These are phyloP conservation scores for Mythimna lalbum DNA, from an alignment of 2,888 invertebrate genomes.

Conservation along the genomic window DNA sequence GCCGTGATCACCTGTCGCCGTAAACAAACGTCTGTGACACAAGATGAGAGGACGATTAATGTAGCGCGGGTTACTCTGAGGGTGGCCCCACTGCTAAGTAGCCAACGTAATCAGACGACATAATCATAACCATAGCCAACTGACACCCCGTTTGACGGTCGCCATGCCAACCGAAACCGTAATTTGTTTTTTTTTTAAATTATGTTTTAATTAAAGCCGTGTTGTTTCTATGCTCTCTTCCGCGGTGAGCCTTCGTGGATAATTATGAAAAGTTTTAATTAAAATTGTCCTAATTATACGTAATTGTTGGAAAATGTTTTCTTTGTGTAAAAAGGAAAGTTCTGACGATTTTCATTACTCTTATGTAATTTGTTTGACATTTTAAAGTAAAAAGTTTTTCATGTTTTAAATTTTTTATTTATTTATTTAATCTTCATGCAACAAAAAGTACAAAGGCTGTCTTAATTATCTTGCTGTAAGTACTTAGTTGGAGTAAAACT, in stretches of 20 bases:
- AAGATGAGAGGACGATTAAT: constrained; percentile 65
- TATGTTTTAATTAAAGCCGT: neutral
- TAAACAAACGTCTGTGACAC: constrained; percentile 63
- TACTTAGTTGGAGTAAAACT: neutral
- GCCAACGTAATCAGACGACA: constrained; percentile 11
- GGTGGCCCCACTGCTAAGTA: constrained; percentile 70
- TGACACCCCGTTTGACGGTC: neutral
- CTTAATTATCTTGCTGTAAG: neutral
- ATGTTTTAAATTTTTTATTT: too few species aligned
- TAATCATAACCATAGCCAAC: constrained; percentile 16
- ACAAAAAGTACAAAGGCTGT: too few species aligned
- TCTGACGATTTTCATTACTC: neutral
- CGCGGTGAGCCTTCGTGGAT: neutral
- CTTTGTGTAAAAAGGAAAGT: neutral
- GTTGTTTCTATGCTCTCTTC: neutral
- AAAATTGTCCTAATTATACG: neutral
- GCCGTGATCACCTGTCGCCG: constrained; percentile 56
- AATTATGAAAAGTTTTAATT: neutral
- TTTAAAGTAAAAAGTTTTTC: neutral
- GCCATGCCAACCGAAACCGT: constrained; percentile 8
- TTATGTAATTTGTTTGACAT: neutral
- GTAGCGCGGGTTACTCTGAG: constrained; percentile 66
- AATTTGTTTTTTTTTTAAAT: constrained; percentile 6
- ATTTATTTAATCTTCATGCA: too few species aligned
- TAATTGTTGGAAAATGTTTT: neutral